Evolutionary conservation across 1,140 invertebrate species (phyloP).

Genomic region (Drosophila mojavensis): DNA sequence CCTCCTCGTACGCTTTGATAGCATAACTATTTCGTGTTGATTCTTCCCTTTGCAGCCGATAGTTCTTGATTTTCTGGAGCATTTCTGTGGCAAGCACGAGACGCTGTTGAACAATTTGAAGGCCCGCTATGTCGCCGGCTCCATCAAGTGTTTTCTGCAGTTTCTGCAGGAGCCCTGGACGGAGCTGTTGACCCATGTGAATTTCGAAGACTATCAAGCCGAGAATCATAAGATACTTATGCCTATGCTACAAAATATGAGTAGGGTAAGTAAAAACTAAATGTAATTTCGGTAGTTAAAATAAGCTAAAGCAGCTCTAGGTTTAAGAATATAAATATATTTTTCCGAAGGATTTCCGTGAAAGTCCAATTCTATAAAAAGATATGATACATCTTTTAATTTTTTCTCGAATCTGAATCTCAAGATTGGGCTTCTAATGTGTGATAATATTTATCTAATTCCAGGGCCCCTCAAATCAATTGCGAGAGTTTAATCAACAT

Average conservation of each 20-base stretch:
- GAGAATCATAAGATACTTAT: conserved; percentile 45
- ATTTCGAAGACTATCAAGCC: conserved; percentile 49
- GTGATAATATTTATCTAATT: too few species aligned
- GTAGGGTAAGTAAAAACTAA: too few species aligned
- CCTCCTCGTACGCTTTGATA: not conserved
- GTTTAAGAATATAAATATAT: too few species aligned
- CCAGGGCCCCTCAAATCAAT: not conserved
- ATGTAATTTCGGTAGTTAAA: too few species aligned
- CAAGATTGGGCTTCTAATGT: too few species aligned
- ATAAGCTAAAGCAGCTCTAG: too few species aligned
- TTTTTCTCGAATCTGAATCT: too few species aligned
- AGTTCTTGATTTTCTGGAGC: conserved; percentile 57
- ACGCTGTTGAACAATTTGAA: conserved; percentile 60
- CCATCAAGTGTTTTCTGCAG: conserved; percentile 47
- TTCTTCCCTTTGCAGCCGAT: conserved; percentile 24
- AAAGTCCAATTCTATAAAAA: too few species aligned
- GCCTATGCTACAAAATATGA: conserved; percentile 10
- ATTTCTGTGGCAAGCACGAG: conserved; percentile 71
- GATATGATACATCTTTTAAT: too few species aligned
- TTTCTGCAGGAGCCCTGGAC: conserved; percentile 73
- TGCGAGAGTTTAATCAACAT: conserved; percentile 36
- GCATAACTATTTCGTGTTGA: not conserved
- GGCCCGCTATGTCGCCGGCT: conserved; percentile 20
- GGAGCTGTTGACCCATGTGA: conserved; percentile 63
- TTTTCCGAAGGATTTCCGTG: too few species aligned